A percentile compares a stretch with the other conserved stretches of the same genome.
phyloP scores from a whole-genome alignment of 2,888 invertebrate species.

The Poecilus cupreus region DNA sequence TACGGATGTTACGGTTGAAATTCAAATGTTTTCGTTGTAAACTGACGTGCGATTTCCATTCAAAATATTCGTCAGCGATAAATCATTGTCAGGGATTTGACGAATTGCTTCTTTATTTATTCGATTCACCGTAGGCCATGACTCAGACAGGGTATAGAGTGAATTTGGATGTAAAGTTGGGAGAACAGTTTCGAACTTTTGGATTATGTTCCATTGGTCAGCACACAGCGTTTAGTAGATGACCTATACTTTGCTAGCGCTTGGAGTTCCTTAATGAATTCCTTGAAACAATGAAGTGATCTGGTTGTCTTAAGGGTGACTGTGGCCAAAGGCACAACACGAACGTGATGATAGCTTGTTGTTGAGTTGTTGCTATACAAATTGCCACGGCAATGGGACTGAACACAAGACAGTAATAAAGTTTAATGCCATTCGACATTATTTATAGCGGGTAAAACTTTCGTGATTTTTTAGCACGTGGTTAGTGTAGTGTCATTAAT shows the following conservation, averaged over 20 bases:
- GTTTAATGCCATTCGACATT: conserved; percentile 48
- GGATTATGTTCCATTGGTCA: too few species aligned
- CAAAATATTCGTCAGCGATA: conserved; percentile 51
- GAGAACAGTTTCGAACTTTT: not conserved
- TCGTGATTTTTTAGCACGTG: conserved; percentile 44
- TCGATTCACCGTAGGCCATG: conserved; percentile 42
- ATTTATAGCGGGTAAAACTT: conserved; percentile 48
- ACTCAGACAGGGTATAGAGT: not conserved
- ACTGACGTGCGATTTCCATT: conserved; percentile 46
- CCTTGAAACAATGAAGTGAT: too few species aligned
- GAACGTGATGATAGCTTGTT: too few species aligned
- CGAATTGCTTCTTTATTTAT: conserved; percentile 52
- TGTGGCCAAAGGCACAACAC: too few species aligned
- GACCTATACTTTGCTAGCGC: too few species aligned
- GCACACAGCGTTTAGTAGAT: too few species aligned
- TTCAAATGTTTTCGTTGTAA: conserved; percentile 49
- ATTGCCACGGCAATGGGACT: not conserved
- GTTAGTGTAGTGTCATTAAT: conserved; percentile 44
- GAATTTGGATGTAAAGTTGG: not conserved
- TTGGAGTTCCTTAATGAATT: too few species aligned
- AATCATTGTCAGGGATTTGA: conserved; percentile 52
- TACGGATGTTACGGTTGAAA: conserved; percentile 49
- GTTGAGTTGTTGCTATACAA: too few species aligned
- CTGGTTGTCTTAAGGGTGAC: too few species aligned
- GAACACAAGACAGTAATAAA: conserved; percentile 53